Base-by-base conservation (phyloP, 2,113 vertebrate species). In the Nymphicus hollandicus region DNA sequence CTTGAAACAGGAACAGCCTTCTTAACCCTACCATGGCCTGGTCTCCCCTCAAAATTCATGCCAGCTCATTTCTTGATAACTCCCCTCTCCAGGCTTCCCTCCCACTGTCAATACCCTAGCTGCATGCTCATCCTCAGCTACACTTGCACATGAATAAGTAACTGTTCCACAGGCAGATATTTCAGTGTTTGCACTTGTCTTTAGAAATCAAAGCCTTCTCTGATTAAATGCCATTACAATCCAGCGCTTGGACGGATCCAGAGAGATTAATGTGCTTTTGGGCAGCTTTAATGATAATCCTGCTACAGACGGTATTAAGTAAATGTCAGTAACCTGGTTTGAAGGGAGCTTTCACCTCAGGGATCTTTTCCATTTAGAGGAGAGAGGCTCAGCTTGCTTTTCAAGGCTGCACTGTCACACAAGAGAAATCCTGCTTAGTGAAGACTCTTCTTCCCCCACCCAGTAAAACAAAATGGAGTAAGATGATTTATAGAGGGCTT, bases 121-220 rank as follows among this genome's bases (percentile, higher is more conserved):
- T 76, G 61, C 35, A 82, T 33, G 80, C 43, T 91, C 86, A 43
- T 78, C 92, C 60, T 80, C 76, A 81, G 76, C 70, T 56, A 86
- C 77, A 66, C 89, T 95, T 81, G 56, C 65, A 94, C 89, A 88
- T 41, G 60, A 97, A 93, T 95, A 95, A 97, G 95, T 91, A 96
- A 94, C 96, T 71, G 78, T 70, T 93, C 87, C 81, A 96, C 80
- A 95, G 90, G 88, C 89, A 96, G 80, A 89, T 96, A 92, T 95
- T 89, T 95, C 89, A 92, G 69, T 97, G 95, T 97, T 96, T 95
- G 93, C 87, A 95, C 86, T 94, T 95, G 86, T 97, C 97, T 96
- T 96, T 95, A 95, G 97, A 98, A 97, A 96, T 97, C 98, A 97
- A 96, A 98, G 93, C 91, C 96, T 95, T 90, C 89, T 93, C 97